Evolutionary conservation across 2,113 vertebrate species (phyloP), one percentile per base, ranked within the genome.

Genomic region (Sorex fumeus): DNA sequence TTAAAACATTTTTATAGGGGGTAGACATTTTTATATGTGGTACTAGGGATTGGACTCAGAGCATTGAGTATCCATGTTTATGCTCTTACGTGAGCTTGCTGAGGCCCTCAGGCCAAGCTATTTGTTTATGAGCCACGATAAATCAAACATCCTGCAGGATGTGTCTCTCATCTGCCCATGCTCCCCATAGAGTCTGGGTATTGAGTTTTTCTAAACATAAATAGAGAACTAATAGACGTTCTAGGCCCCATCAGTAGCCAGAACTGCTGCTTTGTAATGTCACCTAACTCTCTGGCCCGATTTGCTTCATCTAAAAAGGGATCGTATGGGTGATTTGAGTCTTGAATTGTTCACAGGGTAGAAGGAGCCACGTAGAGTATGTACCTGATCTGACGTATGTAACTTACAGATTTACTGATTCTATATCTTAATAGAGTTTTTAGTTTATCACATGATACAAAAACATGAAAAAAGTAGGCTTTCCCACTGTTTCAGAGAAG

Each of bases 401-500:
- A 85, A 66, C 12, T 81, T 69, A 27, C 3, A 57, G 21, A 30
- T 34, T 87, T 82, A 5, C 19, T 76, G 7, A 57, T 94, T 87
- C 30, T 84, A 23, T 25, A 27, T 16, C 84, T 43, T 32, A 67
- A 28, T 13, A 64, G 16, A 70, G 8, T 45, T 85, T 87, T 82
- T 27, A 78, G 50, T 50, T 57, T 87, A 7, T 66, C 18, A n/a
- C 23, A 62, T 87, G 25, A 18, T 40, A n/a, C 45, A 57, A n/a
- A 82, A 60, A 21, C 25, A 10, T 84, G 87, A 27, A 36, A 36
- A n/a, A 72, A 50, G 50, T 30, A 43, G n/a, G 18, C 27, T 76
- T 91, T 83, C 15, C 25, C 15, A 77, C 27, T 25, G 25, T 77
- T 87, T 95, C 53, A 64, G 47, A 76, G 34, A 80, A 27, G 74